phyloP scores from a whole-genome alignment of 2,888 invertebrate species.

The Trilocha varians region DNA sequence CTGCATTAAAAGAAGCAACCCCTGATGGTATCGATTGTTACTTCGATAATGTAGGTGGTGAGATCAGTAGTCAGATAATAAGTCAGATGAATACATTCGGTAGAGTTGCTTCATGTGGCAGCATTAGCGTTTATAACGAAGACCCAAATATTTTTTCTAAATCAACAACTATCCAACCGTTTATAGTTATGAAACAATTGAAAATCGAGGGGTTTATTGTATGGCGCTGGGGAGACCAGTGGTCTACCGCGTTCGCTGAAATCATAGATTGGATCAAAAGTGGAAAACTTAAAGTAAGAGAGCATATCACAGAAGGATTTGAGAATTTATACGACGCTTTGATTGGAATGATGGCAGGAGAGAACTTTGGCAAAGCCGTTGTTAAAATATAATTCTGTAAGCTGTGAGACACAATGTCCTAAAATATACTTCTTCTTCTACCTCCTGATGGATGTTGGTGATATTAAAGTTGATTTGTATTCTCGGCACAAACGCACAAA shows the following conservation, averaged over 20 bases:
- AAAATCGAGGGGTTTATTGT: conserved; percentile 76
- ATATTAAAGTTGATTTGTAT: too few relatives aligned
- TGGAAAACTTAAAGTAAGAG: conserved; percentile 76
- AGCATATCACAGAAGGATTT: conserved; percentile 80
- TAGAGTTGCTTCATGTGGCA: conserved; percentile 32
- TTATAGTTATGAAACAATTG: conserved; percentile 71
- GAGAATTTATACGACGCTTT: conserved; percentile 80
- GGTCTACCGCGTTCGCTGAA: conserved; percentile 72
- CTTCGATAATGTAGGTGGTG: conserved; percentile 83
- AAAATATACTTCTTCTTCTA: neutral
- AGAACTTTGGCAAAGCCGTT: conserved; percentile 79
- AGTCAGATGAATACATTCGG: conserved; percentile 69
- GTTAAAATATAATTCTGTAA: conserved; percentile 63
- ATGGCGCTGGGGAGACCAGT: conserved; percentile 66
- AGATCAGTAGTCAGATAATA: conserved; percentile 71
- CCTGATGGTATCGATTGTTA: conserved; percentile 82
- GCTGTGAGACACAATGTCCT: neutral
- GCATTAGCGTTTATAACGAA: conserved; percentile 41
- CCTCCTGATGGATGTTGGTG: too few relatives aligned
- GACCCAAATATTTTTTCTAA: conserved; percentile 28
- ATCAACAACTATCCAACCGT: conserved; percentile 64
- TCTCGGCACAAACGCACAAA: too few relatives aligned
- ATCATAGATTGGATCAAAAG: conserved; percentile 74
- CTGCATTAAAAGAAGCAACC: conserved; percentile 57
- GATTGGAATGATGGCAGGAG: conserved; percentile 74